phyloP scores from a whole-genome alignment of 2,888 invertebrate genomes.

The Sphinx pinastri region DNA sequence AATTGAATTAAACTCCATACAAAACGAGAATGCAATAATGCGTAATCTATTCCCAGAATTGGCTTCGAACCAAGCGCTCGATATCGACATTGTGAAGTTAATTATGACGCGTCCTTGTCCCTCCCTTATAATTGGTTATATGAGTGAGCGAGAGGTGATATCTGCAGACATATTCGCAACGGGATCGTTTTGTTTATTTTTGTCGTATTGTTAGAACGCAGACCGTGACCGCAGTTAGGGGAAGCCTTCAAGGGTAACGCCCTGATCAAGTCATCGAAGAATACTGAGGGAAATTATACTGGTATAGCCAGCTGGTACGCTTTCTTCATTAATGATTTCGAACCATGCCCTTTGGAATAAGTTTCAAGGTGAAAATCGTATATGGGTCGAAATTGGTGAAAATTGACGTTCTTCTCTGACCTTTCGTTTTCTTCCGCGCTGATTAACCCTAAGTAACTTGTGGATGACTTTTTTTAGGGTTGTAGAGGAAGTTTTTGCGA shows the following conservation, averaged over 20 bases:
- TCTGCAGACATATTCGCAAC: not conserved
- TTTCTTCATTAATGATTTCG: too few species aligned
- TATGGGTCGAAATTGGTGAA: too few species aligned
- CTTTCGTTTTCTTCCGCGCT: too few species aligned
- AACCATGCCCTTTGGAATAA: too few species aligned
- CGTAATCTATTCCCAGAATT: constrained; percentile 22
- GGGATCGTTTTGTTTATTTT: not conserved
- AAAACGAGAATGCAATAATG: constrained; percentile 11
- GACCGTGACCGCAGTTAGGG: not conserved
- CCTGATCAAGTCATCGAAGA: not conserved
- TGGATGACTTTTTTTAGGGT: too few species aligned
- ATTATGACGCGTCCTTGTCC: not conserved
- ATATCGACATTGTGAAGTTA: not conserved
- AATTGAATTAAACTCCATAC: not conserved
- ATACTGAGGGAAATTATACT: not conserved
- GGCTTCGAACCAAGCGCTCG: not conserved
- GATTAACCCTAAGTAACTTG: too few species aligned
- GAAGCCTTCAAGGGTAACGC: not conserved
- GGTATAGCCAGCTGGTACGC: not conserved
- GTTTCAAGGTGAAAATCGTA: too few species aligned
- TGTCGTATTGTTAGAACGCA: not conserved
- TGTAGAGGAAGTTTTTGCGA: too few species aligned
- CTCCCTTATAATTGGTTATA: not conserved
- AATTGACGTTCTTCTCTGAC: too few species aligned
- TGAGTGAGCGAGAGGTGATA: not conserved